Base-by-base conservation (phyloP, 2,113 vertebrate genomes). In the Canis aureus region DNA sequence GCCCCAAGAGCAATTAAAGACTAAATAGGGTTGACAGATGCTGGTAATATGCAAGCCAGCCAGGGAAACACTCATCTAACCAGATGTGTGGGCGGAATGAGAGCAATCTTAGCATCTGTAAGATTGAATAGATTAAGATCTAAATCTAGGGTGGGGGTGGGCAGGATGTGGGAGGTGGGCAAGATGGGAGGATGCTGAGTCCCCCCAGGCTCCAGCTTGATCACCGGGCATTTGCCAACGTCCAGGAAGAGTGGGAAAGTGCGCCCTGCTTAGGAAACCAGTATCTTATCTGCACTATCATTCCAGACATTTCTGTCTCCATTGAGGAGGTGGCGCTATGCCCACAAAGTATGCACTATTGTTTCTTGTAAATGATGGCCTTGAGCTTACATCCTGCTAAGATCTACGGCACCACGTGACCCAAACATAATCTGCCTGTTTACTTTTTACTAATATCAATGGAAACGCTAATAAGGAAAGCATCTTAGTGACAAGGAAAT, bases 1-100 rank as follows among this genome's bases (percentile, higher is more conserved):
- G 64, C 71, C 97, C 96, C 76, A 38, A 29, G 59, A 98, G 94
- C 94, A 98, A 90, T 95, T 97, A 96, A 73, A 96, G 92, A 87
- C 83, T 91, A 95, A 97, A 91, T 1, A n/a, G 81, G 84, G 94
- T 20, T 97, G 96, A 94, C 95, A 97, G 97, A 96, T 93, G 94
- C 95, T 96, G 85, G 55, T 67, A 89, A 96, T 76, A 11, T 43
- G 83, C 64, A 89, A 67, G 78, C 67, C 92, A 98, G 95, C 73
- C 86, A 0, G 69, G 88, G 95, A 96, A 98, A 93, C 69, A 78
- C 79, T 91, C 60, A 89, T 73, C 3, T 67, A 96, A 92, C 92
- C 95, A 98, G 95, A 96, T 92, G 91, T 55, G 71, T 82, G 95
- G 76, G 91, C 1, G 53, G 89, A 87, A 60, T 60, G 86, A 90